Percentiles rank a stretch among this genome's conserved stretches.
Conservation (phyloP, 2,888 invertebrate species). For the Tholera decimalis region DNA sequence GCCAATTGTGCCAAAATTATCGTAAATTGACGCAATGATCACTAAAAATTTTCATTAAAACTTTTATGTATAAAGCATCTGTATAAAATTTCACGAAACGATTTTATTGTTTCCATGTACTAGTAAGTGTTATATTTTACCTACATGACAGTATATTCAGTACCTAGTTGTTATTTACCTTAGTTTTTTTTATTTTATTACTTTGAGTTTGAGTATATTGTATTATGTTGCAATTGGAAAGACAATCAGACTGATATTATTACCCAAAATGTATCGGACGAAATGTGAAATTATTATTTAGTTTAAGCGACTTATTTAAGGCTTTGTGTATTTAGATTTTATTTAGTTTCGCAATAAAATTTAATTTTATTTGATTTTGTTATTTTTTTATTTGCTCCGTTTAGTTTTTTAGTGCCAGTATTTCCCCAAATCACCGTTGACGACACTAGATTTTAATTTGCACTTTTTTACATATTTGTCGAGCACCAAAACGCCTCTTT, state of each 20-base stretch:
- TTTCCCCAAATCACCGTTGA: background rate
- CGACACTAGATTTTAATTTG: slow-evolving; percentile 21
- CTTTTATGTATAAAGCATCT: slow-evolving; percentile 53
- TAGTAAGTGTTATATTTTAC: slow-evolving; percentile 67
- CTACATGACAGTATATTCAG: slow-evolving; percentile 74
- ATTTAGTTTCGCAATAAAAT: slow-evolving; percentile 73
- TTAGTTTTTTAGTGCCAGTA: slow-evolving; percentile 1
- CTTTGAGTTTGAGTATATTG: slow-evolving; percentile 49
- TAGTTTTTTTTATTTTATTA: slow-evolving; percentile 32
- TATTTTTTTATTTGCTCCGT: slow-evolving; percentile 60
- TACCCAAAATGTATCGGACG: slow-evolving; percentile 53
- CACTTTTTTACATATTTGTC: background rate
- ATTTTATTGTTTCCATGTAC: slow-evolving; percentile 48
- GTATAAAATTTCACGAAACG: slow-evolving; percentile 44
- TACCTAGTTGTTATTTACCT: slow-evolving; percentile 44
- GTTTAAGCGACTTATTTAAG: slow-evolving; percentile 63
- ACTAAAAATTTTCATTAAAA: too few species aligned
- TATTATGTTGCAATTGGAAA: slow-evolving; percentile 52
- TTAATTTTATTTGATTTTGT: slow-evolving; percentile 68
- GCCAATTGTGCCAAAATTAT: too few species aligned
- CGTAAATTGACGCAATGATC: too few species aligned
- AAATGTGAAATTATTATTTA: slow-evolving; percentile 59
- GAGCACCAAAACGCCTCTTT: accelerated
- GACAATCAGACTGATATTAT: slow-evolving; percentile 67
- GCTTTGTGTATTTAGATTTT: slow-evolving; percentile 73